Evolutionary conservation across 1,140 invertebrate species (phyloP).

Genomic region (Bombus fervidus): DNA sequence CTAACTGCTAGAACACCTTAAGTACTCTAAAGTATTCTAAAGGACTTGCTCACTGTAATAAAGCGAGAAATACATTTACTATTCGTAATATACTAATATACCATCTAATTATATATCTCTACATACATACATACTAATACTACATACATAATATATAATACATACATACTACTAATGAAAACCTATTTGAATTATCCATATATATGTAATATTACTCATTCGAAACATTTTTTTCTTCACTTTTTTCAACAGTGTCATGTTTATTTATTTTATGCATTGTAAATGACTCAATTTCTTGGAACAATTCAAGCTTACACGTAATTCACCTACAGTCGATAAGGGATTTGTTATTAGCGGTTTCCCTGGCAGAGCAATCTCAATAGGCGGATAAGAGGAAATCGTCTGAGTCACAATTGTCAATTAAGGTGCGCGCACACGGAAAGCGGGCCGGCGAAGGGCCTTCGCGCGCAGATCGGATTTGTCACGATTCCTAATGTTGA

Average conservation of each 20-base stretch:
- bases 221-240: not conserved
- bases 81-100: too few relatives aligned
- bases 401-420: conserved; percentile 63
- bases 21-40: too few relatives aligned
- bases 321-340: conserved; percentile 47
- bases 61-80: not conserved
- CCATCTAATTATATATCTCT: too few relatives aligned
- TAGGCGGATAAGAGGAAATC: conserved; percentile 57
- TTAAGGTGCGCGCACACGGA: conserved; percentile 56
- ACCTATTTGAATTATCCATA: too few relatives aligned
- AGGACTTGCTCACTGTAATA: not conserved
- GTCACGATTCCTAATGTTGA: conserved; percentile 81
- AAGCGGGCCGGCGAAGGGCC: conserved; percentile 9
- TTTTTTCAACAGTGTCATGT: not conserved
- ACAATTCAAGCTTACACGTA: not conserved
- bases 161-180: too few relatives aligned
- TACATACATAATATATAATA: too few relatives aligned
- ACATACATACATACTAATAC: too few relatives aligned
- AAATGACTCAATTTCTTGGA: conserved; percentile 9
- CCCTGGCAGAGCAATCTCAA: conserved; percentile 9
- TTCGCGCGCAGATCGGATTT: conserved; percentile 77
- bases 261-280: not conserved
- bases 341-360: conserved; percentile 51
- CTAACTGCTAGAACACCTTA: too few relatives aligned
- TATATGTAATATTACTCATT: not conserved